phyloP scores from a whole-genome alignment of 2,113 vertebrate genomes.

The Neopipo cinnamomea region DNA sequence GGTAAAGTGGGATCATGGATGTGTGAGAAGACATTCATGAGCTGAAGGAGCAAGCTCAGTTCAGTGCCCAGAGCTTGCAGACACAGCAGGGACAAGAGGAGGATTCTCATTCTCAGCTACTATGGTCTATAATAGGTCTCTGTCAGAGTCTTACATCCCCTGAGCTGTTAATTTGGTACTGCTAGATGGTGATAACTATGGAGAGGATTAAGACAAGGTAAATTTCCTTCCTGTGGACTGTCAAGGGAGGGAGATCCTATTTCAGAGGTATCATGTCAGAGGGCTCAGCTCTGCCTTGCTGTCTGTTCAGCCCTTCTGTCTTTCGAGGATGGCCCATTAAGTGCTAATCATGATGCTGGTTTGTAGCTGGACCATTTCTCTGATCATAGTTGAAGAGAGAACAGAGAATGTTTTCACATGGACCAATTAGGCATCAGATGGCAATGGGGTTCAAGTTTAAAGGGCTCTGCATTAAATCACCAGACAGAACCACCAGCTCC shows the following conservation, averaged over 20 bases:
- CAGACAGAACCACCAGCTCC: background rate
- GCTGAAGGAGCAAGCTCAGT: background rate
- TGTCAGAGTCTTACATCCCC: fast-evolving
- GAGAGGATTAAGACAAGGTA: background rate
- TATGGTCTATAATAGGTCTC: background rate
- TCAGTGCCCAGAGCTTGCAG: background rate
- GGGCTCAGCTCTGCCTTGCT: background rate
- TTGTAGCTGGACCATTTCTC: background rate
- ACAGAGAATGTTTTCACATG: background rate
- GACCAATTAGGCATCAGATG: background rate
- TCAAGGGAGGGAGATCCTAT: background rate
- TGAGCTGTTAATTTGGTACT: background rate
- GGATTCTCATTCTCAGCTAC: background rate
- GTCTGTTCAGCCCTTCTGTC: background rate
- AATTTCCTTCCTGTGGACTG: background rate
- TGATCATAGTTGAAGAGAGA: background rate
- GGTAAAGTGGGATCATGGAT: background rate
- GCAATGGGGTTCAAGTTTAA: background rate
- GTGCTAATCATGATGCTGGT: background rate
- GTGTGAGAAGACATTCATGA: background rate
- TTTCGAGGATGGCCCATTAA: background rate
- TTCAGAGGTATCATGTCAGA: background rate
- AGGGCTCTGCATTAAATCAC: background rate
- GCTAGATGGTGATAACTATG: fast-evolving
- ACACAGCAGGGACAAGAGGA: fast-evolving